A percentile compares a stretch with the other conserved stretches of the same genome.
Conservation (phyloP, 2,113 vertebrate species). For the Percopsis transmontana region DNA sequence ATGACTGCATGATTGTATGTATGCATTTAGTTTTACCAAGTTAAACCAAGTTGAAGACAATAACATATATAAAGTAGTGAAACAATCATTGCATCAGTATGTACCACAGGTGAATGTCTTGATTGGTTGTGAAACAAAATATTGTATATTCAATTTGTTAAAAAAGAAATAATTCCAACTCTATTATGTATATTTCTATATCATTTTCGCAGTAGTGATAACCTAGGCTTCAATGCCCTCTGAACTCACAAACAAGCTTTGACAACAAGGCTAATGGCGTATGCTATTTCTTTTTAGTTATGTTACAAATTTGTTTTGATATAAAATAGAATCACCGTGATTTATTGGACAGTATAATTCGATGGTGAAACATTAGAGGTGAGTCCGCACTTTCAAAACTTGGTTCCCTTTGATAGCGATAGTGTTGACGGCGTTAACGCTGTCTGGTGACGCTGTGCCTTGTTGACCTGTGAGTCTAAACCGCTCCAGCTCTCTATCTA, state of each 20-base stretch:
- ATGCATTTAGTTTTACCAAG: neutral
- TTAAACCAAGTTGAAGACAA: no score
- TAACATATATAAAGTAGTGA: neutral
- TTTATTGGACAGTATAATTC: slow-evolving; percentile 27
- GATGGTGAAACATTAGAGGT: slow-evolving; percentile 39
- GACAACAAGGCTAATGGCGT: no score
- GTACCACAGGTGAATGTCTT: neutral
- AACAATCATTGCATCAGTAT: neutral
- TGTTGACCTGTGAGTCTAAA: slow-evolving; percentile 74
- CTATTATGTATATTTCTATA: no score
- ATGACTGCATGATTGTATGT: neutral
- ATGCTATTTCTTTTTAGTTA: no score
- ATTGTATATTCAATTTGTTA: neutral
- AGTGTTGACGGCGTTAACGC: slow-evolving; percentile 66
- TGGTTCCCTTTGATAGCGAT: slow-evolving; percentile 63
- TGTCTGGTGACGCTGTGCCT: slow-evolving; percentile 61
- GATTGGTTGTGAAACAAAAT: neutral
- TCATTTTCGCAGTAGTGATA: no score
- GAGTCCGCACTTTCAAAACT: no score
- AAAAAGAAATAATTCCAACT: neutral
- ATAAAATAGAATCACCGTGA: neutral
- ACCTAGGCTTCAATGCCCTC: no score
- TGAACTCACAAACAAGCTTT: no score
- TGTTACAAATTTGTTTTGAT: neutral
- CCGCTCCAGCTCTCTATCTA: slow-evolving; percentile 64